These are phyloP conservation scores for Mastigias papua DNA, from an alignment of 30 jellyfish, hydroid and myxozoan genomes.

Conservation along the genomic window DNA sequence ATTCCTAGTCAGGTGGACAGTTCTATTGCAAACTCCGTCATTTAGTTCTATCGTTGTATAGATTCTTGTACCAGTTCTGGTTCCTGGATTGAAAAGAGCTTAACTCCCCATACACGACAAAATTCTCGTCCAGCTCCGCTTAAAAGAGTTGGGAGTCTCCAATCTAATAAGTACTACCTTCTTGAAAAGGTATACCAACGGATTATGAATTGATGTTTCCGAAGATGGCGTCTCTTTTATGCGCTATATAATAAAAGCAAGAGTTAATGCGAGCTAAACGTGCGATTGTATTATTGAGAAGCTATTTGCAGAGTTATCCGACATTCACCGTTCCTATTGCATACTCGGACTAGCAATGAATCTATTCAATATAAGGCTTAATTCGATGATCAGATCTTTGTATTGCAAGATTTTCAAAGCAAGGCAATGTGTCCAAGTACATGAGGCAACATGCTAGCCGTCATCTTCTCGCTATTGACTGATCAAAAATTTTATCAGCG, in stretches of 20 bases:
- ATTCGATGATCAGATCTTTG: not conserved
- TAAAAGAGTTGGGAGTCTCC: not conserved
- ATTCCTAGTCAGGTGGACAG: not conserved
- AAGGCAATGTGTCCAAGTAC: not conserved
- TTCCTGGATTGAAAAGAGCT: not conserved
- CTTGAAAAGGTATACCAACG: not conserved
- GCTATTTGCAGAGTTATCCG: not conserved
- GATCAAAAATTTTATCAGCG: no score
- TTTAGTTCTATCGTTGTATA: not conserved
- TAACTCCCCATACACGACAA: no score
- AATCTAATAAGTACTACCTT: not conserved
- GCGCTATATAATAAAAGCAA: not conserved
- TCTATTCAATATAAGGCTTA: not conserved
- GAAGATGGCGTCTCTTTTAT: not conserved
- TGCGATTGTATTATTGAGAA: not conserved
- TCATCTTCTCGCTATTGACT: no score
- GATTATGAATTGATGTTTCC: slow-evolving; percentile 4
- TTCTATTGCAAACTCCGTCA: not conserved
- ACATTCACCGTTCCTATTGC: not conserved
- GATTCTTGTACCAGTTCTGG: not conserved
- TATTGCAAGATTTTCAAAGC: not conserved
- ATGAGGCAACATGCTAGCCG: not conserved
- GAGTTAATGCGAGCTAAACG: not conserved
- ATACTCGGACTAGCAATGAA: not conserved
- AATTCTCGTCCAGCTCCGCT: not conserved